Evolutionary conservation across 23 tunicate species (phyloP).

Genomic region (Styela plicata): DNA sequence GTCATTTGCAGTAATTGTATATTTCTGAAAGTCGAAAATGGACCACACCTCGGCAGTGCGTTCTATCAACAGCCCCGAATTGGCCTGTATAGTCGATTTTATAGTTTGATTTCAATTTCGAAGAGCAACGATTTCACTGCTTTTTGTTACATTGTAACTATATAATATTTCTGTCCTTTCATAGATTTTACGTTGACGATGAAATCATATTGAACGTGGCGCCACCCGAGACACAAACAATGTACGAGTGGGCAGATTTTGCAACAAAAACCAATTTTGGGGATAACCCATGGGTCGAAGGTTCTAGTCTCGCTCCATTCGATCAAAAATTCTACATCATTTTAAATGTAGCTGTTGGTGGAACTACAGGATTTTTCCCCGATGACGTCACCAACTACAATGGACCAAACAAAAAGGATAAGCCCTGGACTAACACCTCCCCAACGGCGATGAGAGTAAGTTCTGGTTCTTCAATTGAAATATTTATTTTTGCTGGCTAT

Average conservation of each 20-base stretch:
- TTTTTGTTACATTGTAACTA: too few relatives aligned
- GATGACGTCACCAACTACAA: conserved; percentile 12
- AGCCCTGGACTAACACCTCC: conserved; percentile 16
- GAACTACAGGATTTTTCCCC: conserved; percentile 5
- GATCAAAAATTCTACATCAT: conserved; percentile 21
- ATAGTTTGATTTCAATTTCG: too few relatives aligned
- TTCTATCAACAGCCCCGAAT: too few relatives aligned
- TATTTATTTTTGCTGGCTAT: too few relatives aligned
- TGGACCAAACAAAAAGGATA: background rate
- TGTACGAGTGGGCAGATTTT: conserved; percentile 13
- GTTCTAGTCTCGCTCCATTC: conserved; percentile 24
- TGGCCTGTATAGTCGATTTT: too few relatives aligned
- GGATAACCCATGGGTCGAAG: conserved; percentile 6
- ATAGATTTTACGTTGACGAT: conserved; percentile 14
- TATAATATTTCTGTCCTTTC: too few relatives aligned
- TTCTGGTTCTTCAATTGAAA: too few relatives aligned
- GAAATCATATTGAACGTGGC: conserved; percentile 3
- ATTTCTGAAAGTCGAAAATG: too few relatives aligned
- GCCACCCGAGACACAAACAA: background rate
- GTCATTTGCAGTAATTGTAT: too few relatives aligned
- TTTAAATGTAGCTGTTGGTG: conserved; percentile 35
- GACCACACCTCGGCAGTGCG: too few relatives aligned
- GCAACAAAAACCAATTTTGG: background rate
- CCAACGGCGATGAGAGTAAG: background rate
- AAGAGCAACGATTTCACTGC: too few relatives aligned